Conservation (phyloP, 2,888 invertebrate genomes). For the Drosophila limbata region DNA sequence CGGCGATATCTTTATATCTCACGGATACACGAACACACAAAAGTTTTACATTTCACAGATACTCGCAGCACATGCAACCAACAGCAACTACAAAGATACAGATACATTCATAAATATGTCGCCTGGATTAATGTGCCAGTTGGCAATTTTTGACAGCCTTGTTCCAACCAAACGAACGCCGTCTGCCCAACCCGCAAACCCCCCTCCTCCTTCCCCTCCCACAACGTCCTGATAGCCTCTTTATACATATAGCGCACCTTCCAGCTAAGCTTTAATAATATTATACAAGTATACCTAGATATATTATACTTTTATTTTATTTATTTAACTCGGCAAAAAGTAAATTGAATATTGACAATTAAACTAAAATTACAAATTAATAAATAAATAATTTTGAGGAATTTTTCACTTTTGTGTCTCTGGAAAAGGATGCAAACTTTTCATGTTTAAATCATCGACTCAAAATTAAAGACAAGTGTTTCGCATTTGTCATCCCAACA, state of each 20-base stretch:
- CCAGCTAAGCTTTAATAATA: background rate
- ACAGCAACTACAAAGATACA: slow-evolving; percentile 45
- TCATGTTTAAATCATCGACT: slow-evolving; percentile 1
- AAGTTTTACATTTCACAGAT: slow-evolving; percentile 60
- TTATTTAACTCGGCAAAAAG: background rate
- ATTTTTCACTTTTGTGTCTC: background rate
- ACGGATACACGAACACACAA: slow-evolving; percentile 68
- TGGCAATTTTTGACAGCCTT: slow-evolving; percentile 80
- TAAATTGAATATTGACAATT: background rate
- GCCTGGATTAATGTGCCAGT: slow-evolving; percentile 82
- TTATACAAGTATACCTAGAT: background rate
- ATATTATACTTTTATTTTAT: background rate
- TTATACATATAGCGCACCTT: too few relatives aligned
- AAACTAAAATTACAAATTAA: too few relatives aligned
- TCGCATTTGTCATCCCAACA: slow-evolving; percentile 23
- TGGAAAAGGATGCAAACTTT: background rate
- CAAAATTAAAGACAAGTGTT: slow-evolving; percentile 28
- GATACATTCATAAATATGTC: slow-evolving; percentile 81
- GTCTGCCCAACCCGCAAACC: slow-evolving; percentile 11
- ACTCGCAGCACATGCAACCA: slow-evolving; percentile 25
- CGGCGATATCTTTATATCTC: slow-evolving; percentile 82
- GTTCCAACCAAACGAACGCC: slow-evolving; percentile 60
- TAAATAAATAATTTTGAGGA: too few relatives aligned
- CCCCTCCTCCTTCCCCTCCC: background rate
- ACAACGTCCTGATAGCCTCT: background rate